A percentile compares a stretch with the other conserved stretches of the same genome.
phyloP scores from a whole-genome alignment of 2,113 vertebrate species.

The Odontophorus gujanensis region DNA sequence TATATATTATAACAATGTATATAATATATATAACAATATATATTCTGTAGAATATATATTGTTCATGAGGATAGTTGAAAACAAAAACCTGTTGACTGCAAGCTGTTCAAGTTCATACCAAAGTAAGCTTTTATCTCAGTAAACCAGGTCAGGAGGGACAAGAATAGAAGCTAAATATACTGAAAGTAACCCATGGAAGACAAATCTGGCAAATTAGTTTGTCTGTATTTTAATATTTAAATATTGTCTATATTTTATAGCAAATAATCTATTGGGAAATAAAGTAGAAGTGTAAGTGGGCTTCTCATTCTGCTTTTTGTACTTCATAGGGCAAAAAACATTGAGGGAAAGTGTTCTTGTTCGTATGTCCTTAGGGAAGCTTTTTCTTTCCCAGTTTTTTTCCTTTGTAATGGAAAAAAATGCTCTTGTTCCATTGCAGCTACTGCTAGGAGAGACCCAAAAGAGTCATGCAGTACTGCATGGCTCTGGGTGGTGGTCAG shows the following conservation, averaged over 20 bases:
- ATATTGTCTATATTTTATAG: not conserved
- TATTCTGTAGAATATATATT: not conserved
- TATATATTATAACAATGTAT: too few relatives aligned
- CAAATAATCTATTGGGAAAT: not conserved
- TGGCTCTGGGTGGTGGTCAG: not conserved
- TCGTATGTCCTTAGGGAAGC: rapidly evolving
- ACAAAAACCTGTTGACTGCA: not conserved
- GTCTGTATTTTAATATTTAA: not conserved
- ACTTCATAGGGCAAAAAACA: not conserved
- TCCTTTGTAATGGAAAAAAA: not conserved
- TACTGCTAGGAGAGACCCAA: not conserved
- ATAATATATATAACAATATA: too few relatives aligned
- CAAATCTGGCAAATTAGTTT: not conserved
- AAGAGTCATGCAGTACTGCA: rapidly evolving
- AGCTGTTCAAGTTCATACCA: not conserved
- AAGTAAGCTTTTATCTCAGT: not conserved
- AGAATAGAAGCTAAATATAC: not conserved
- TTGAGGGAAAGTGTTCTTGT: not conserved
- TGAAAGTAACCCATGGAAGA: not conserved
- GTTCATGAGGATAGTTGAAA: not conserved
- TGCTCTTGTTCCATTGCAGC: not conserved
- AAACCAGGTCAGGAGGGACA: not conserved
- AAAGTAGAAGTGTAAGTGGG: not conserved
- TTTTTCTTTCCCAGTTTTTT: not conserved
- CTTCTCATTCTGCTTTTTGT: not conserved